Evolutionary conservation across 92 coral and sea anemone species (phyloP).

Genomic region (Epizoanthus ramosus): DNA sequence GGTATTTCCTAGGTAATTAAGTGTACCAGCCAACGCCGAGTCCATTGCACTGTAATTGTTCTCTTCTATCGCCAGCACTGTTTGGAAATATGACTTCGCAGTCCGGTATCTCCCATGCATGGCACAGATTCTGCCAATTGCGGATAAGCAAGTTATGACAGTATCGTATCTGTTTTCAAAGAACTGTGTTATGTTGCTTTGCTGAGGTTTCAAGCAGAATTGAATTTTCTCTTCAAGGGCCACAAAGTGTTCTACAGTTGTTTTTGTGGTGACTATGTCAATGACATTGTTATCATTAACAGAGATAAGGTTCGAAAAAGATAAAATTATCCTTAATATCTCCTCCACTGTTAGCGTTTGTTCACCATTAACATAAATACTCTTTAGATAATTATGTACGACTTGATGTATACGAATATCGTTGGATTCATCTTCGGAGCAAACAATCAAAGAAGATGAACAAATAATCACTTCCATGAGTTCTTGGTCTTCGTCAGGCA

Average conservation of each 20-base stretch:
- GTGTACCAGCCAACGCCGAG: neutral
- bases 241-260: neutral
- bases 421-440: constrained; percentile 9
- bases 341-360: neutral
- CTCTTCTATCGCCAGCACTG: neutral
- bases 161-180: neutral
- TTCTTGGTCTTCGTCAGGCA: constrained; percentile 9
- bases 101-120: neutral
- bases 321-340: neutral
- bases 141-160: neutral
- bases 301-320: neutral
- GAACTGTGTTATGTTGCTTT: neutral
- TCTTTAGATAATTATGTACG: neutral
- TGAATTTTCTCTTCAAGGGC: neutral
- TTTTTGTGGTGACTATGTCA: neutral
- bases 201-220: neutral
- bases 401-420: constrained; percentile 29
- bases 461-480: neutral
- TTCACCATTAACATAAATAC: neutral
- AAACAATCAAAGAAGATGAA: constrained; percentile 16
- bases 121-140: neutral
- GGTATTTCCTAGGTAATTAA: neutral
- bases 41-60: neutral
- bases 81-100: neutral
- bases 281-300: neutral